Evolutionary conservation across 2,888 invertebrate species (phyloP), one percentile per base, ranked within the genome.

Genomic region (Melieria omissa): DNA sequence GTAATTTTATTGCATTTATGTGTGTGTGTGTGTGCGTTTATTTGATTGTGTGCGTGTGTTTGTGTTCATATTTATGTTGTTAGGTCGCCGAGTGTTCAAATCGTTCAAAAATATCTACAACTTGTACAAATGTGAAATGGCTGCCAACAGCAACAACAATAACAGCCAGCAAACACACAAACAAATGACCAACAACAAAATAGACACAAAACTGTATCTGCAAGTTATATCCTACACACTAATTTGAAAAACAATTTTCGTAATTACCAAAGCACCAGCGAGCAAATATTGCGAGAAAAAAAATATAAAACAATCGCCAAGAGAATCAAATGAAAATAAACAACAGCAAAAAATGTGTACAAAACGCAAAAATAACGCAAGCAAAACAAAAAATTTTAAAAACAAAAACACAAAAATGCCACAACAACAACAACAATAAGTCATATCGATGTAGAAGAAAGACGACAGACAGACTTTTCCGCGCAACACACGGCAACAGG

Each of bases 231-330:
- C 80, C 80, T 79, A 80, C 80, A 83, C 82, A 82, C 84, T 85
- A 85, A 84, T 85, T 85, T 84, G 83, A 83, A 84, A 84, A 84
- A 84, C 85, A 84, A 84, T 84, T 84, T 84, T 82, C 84, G 84
- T 85, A 84, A 84, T 84, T 85, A 84, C 82, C 80, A 76, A 77
- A 42, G 65, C 41, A 57, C 47, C n/a, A 54, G 29, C 29, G 58
- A 58, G 41, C 64, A 70, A 42, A 65, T 65, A 29, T 29, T 29
- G 29, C 14, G 58, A 46, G 58, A 10, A 70, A 65, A 62, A 45
- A 57, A 69, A 69, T 52, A 52, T 44, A 44, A 49, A 52, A 9
- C 41, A 16, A 67, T 44, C n/a, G 46, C 16, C 16, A 41, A 49
- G 8, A 8, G n/a, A 58, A 42, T 7, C 29, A n/a, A 14, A 62